These are phyloP conservation scores for Dendroctonus valens DNA, from an alignment of 1,140 invertebrate genomes.

Conservation along the genomic window DNA sequence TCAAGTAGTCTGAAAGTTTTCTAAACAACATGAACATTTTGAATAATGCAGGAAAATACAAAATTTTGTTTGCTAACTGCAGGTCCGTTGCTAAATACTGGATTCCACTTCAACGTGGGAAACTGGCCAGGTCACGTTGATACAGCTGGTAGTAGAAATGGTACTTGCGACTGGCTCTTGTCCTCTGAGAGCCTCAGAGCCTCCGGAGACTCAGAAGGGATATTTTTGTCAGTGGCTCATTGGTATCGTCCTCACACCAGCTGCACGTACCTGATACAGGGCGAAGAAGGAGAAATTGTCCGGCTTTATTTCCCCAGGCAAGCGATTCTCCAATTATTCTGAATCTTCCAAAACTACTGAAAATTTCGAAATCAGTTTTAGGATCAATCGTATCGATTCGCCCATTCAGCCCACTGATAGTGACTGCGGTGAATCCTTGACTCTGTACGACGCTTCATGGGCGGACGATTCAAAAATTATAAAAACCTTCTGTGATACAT, in stretches of 20 bases:
- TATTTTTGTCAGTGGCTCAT: conserved; percentile 85
- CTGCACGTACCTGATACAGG: conserved; percentile 86
- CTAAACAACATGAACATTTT: conserved; percentile 7
- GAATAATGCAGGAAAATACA: neutral
- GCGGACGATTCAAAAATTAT: conserved; percentile 84
- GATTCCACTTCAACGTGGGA: conserved; percentile 90
- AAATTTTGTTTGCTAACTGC: neutral
- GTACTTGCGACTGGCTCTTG: conserved; percentile 82
- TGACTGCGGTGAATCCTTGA: conserved; percentile 85
- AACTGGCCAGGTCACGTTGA: conserved; percentile 90
- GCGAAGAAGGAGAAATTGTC: conserved; percentile 78
- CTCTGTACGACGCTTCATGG: conserved; percentile 80
- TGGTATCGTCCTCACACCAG: conserved; percentile 91
- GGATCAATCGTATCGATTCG: conserved; percentile 84
- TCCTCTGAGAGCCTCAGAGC: conserved; percentile 75
- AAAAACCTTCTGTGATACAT: conserved; percentile 90
- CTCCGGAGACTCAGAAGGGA: conserved; percentile 76
- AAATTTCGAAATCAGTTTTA: conserved; percentile 61
- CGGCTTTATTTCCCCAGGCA: conserved; percentile 83
- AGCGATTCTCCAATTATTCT: conserved; percentile 12
- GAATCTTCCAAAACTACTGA: too few relatives aligned
- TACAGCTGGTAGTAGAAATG: conserved; percentile 77
- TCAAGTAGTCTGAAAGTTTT: conserved; percentile 1
- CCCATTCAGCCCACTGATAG: conserved; percentile 81
- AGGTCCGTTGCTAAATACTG: conserved; percentile 84